Base-by-base conservation (phyloP, 2,797 vertebrate genomes). In the Falco rusticolus region DNA sequence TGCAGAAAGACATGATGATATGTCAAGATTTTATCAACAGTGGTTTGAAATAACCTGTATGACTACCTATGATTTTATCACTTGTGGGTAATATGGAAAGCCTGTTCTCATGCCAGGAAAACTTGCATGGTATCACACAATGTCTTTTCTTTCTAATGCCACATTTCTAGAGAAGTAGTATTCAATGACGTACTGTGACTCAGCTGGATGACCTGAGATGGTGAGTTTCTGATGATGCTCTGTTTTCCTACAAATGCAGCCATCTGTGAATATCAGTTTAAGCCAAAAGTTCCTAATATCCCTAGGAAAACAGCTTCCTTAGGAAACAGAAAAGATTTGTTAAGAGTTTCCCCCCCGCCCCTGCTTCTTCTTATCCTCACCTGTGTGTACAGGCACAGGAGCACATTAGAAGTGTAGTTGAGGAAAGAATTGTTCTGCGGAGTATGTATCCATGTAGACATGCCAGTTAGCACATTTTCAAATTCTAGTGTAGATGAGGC, bases 21-120 rank as follows among this genome's bases (percentile, higher is more conserved):
- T 31, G 24, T 24, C 20, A 91, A 78, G 76, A 92, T 93, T 83
- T 74, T 94, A 77, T 96, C 74, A 79, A 6, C 22, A 13, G 26
- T 37, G 20, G 31, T 94, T 89, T 87, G 82, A 89, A 92, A 78
- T 83, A 91, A 91, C 22, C 56, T 74, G 34, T 83, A 45, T 64
- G 87, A 77, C 43, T 94, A 43, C 37, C 54, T 85, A 8, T 70
- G 37, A 66, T 91, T 91, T 91, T 91, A 74, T 91, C 60, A 29
- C 45, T 77, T 74, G 45, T 66, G 43, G 45, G 6, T 87, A 80
- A 45, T 83, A 45, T 1, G 5, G 45, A 79, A 89, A 66, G 33
- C 34, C 56, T 91, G 28, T 82, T 92, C 56, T 83, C 8, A 39
- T 33, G 75, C 64, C 78, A 85, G 84, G 63, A 89, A 70, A 74